phyloP scores from a whole-genome alignment of 2,797 vertebrate species.

The Amblyopsis hoosieri region DNA sequence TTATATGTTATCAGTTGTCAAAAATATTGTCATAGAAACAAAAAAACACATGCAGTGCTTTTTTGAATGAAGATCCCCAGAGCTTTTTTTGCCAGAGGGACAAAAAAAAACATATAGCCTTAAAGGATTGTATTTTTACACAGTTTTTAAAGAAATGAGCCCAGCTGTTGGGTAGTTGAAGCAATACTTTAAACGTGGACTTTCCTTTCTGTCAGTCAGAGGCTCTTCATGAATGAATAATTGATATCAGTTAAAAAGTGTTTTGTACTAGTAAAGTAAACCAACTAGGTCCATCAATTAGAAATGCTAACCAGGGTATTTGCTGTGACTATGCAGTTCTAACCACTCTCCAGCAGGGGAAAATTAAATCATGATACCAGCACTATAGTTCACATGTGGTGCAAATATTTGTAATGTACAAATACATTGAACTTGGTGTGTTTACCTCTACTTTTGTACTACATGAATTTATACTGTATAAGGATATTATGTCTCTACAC shows the following conservation, averaged over 20 bases:
- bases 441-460: too few species aligned
- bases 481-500: conserved; percentile 8
- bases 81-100: too few species aligned
- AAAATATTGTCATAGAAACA: conserved; percentile 27
- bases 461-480: background rate
- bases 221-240: conserved; percentile 25
- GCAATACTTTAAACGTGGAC: conserved; percentile 5
- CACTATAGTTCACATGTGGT: too few species aligned
- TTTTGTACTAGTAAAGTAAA: conserved; percentile 31
- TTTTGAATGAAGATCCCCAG: too few species aligned
- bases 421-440: too few species aligned
- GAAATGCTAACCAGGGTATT: too few species aligned
- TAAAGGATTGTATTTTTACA: background rate
- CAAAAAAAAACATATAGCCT: too few species aligned
- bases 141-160: background rate
- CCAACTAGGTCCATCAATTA: too few species aligned
- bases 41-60: background rate
- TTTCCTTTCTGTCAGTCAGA: conserved; percentile 28
- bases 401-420: too few species aligned
- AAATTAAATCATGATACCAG: too few species aligned
- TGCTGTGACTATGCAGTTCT: too few species aligned
- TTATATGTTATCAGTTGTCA: background rate
- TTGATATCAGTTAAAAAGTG: conserved; percentile 40
- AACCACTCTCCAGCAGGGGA: too few species aligned
- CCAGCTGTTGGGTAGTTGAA: background rate